These are phyloP conservation scores for Hirundo rustica DNA, from an alignment of 2,797 vertebrate species.

Conservation along the genomic window DNA sequence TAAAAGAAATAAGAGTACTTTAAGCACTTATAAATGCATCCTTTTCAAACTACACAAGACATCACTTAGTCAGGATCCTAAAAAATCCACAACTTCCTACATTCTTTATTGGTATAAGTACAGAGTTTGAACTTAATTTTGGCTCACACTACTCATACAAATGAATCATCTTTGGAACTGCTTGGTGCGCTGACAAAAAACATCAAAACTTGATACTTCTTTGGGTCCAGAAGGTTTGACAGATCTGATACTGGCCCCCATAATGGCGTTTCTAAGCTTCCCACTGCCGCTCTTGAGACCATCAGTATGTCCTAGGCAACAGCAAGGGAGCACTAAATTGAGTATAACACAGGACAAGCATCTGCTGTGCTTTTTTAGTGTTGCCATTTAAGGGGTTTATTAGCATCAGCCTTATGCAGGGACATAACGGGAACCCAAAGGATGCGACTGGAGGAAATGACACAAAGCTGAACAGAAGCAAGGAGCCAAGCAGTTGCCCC, in stretches of 20 bases:
- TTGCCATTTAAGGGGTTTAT: not conserved
- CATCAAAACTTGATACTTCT: not conserved
- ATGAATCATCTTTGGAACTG: constrained; percentile 60
- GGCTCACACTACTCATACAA: constrained; percentile 28
- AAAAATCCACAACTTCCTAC: constrained; percentile 59
- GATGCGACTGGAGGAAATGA: not conserved
- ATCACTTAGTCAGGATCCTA: constrained; percentile 40
- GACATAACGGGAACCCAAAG: not conserved
- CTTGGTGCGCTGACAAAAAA: rapidly evolving
- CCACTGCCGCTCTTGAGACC: not conserved
- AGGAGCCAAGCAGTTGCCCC: not conserved
- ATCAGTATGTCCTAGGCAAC: not conserved
- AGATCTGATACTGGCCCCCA: not conserved
- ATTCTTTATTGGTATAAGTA: constrained; percentile 38
- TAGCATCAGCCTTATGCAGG: not conserved
- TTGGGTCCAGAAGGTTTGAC: not conserved
- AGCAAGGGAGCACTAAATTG: not conserved
- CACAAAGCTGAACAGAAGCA: not conserved
- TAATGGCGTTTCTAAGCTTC: not conserved
- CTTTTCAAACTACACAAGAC: constrained; percentile 27
- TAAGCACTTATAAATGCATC: not conserved
- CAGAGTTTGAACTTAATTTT: constrained; percentile 61
- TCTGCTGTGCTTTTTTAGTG: not conserved
- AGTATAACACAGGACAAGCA: not conserved
- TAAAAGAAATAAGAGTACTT: not conserved